These are phyloP conservation scores for Trilocha varians DNA, from an alignment of 2,888 invertebrate species.

Conservation along the genomic window DNA sequence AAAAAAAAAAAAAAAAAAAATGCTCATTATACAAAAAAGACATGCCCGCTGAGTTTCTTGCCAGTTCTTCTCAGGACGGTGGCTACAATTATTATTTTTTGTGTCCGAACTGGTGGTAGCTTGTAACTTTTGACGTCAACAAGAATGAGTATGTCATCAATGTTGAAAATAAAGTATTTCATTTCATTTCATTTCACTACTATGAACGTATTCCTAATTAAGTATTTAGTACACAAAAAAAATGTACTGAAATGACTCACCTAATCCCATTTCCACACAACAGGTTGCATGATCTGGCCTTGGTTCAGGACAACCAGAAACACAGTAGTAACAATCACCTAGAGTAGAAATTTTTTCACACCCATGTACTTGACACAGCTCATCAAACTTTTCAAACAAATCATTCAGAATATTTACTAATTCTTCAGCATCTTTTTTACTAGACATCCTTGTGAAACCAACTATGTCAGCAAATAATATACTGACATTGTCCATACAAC, in stretches of 20 bases:
- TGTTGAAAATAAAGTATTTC: no score
- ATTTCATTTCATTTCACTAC: no score
- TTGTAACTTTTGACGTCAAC: no score
- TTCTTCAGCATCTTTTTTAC: slow-evolving; percentile 96
- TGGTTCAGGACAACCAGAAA: slow-evolving; percentile 96
- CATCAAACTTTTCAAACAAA: slow-evolving; percentile 95
- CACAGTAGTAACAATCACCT: slow-evolving; percentile 95
- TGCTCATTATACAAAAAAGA: no score
- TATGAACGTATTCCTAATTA: no score
- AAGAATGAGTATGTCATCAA: no score
- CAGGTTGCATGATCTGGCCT: slow-evolving; percentile 93
- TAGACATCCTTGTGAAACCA: slow-evolving; percentile 97
- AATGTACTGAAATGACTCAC: slow-evolving; percentile 56
- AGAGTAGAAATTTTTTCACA: slow-evolving; percentile 98
- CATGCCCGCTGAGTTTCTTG: no score
- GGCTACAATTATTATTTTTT: no score
- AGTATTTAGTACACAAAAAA: no score
- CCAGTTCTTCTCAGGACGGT: no score
- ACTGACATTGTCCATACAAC: slow-evolving; percentile 95
- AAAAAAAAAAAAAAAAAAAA: no score
- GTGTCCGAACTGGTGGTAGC: no score
- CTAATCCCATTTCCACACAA: slow-evolving; percentile 97
- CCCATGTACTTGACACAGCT: slow-evolving; percentile 88
- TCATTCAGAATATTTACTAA: slow-evolving; percentile 96
- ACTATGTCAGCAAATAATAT: slow-evolving; percentile 98